Base-by-base conservation (phyloP, 2,797 vertebrate species). In the Gastrophryne carolinensis region DNA sequence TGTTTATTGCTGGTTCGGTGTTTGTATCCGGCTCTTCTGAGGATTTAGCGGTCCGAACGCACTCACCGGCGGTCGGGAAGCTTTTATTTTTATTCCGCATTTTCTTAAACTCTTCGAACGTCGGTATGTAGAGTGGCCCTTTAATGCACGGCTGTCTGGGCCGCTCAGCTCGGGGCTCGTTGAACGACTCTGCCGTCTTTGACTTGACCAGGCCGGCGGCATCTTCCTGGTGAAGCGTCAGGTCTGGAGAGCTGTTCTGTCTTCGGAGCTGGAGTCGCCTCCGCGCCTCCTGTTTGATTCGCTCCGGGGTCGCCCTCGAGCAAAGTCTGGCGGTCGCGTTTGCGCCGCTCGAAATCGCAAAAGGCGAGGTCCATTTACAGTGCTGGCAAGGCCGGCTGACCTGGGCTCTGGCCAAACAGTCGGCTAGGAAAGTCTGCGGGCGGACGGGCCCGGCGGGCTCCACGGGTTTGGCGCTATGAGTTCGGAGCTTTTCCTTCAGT, bases 61-160 rank as follows among this genome's bases (percentile, higher is more conserved):
- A 24, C 34, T 35, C 52, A 2, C 17, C 41, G 19, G 62, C 62
- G 9, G 44, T 30, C 13, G 15, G 7, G 1, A 1, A 11, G 1
- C 41, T 71, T 62, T 34, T 78, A 68, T 80, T 90, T 87, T 83
- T 86, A 87, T 76, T 90, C 90, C 91, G 93, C 93, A 95, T 96
- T 79, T 79, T 90, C 80, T 95, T 97, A 71, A 95, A 96, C 80
- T 95, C 94, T 83, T 97, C 93, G 72, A 98, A 96, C 1, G 92
- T 95, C 1, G 93, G 93, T 80, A 96, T 95, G 67, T 94, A 91
- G 4, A 95, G 81, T 10, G 87, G 88, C 2, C 89, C 91, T 73
- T 86, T 83, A 9, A 85, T 87, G 49, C 41, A 65, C 49, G 41
- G 13, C n/a, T n/a, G n/a, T n/a, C n/a, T n/a, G n/a, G n/a, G n/a